phyloP scores from a whole-genome alignment of 2,113 vertebrate genomes.

The Felis chaus region DNA sequence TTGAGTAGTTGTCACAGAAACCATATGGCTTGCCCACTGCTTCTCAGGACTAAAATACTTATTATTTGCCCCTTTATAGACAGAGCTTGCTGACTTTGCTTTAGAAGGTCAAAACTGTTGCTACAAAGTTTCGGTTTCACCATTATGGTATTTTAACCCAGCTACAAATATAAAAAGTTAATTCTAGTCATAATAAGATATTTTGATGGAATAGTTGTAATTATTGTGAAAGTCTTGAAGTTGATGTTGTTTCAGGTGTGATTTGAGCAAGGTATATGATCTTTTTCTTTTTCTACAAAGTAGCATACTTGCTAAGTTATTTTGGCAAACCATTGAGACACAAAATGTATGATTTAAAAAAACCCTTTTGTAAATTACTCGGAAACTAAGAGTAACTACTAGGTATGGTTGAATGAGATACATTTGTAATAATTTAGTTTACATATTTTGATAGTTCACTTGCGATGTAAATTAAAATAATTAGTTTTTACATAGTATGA shows the following conservation, averaged over 20 bases:
- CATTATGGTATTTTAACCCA: background rate
- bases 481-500: background rate
- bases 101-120: background rate
- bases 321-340: background rate
- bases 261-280: background rate
- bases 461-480: background rate
- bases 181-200: background rate
- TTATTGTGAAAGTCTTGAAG: background rate
- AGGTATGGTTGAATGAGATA: background rate
- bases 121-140: background rate
- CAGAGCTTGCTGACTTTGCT: background rate
- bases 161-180: background rate
- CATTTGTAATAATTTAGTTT: background rate
- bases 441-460: background rate
- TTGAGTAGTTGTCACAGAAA: background rate
- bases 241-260: background rate
- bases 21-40: background rate
- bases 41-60: background rate
- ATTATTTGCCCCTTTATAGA: background rate
- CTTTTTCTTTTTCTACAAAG: background rate
- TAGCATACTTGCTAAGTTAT: background rate
- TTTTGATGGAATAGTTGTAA: background rate
- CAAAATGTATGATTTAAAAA: background rate
- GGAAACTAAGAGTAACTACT: background rate
- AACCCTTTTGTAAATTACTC: background rate